Evolutionary conservation across 2,797 vertebrate species (phyloP).

Genomic region (Notoglanidium macrostoma): DNA sequence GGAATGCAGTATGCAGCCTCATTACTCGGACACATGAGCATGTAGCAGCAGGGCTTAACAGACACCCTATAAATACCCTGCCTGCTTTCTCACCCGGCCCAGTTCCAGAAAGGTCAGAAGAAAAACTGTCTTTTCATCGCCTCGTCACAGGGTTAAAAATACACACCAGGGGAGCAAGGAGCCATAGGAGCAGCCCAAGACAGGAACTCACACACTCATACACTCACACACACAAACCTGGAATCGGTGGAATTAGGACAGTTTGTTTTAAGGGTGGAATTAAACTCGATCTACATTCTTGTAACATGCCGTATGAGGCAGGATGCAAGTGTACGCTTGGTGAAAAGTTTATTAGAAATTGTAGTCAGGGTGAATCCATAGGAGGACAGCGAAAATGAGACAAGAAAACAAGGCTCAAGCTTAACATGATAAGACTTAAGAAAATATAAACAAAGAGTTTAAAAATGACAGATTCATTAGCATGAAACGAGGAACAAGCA

Average conservation of each 20-base stretch:
- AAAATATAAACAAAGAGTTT: neutral
- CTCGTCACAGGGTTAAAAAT: slow-evolving; percentile 78
- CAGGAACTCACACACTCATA: slow-evolving; percentile 60
- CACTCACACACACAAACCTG: slow-evolving; percentile 9
- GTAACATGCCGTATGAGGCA: neutral
- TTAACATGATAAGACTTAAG: neutral
- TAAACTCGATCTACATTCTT: neutral
- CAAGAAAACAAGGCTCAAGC: neutral
- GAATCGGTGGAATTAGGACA: neutral
- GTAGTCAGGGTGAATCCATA: neutral
- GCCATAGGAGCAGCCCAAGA: slow-evolving; percentile 46
- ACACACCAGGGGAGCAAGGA: slow-evolving; percentile 56
- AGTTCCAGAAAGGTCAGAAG: slow-evolving; percentile 66
- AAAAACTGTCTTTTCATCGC: slow-evolving; percentile 79
- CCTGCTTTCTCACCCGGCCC: slow-evolving; percentile 60
- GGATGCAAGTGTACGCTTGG: neutral
- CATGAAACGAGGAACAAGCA: neutral
- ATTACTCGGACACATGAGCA: slow-evolving; percentile 60
- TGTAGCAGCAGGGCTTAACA: slow-evolving; percentile 65
- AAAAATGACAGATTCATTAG: neutral
- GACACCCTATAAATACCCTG: slow-evolving; percentile 74
- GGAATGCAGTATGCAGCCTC: slow-evolving; percentile 38
- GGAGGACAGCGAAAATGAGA: neutral
- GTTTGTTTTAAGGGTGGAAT: neutral
- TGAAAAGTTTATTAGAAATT: neutral